Evolutionary conservation across 2,888 invertebrate species (phyloP), one percentile per base, ranked within the genome.

Genomic region (Gastracanthus pulcherrimus): DNA sequence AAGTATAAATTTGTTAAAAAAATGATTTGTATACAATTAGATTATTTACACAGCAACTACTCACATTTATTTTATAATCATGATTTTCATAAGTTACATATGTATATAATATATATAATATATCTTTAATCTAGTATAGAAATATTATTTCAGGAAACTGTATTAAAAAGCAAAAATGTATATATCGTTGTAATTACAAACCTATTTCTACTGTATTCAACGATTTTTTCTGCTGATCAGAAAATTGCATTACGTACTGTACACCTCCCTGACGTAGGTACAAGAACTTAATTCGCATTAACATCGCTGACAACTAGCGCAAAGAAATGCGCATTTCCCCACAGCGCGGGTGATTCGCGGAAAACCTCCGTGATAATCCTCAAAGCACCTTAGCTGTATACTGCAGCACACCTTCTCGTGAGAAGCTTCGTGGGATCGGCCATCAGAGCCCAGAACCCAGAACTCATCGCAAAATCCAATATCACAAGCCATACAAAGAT

Each of bases 401-500:
- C 38, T 34, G 23, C 31, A 19, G n/a, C 62, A 11, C 26, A 3
- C 70, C 2, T 48, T 60, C 13, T n/a, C 70, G 45, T 23, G 67
- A 48, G 34, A 36, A 76, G 23, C 41, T 19, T 9, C 34, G 45
- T 23, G 9, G 60, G 23, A 23, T n/a, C n/a, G n/a, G n/a, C n/a
- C n/a, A n/a, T n/a, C n/a, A n/a, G n/a, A n/a, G n/a, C n/a, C n/a
- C n/a, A n/a, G n/a, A n/a, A n/a, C n/a, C n/a, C n/a, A 60, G 51
- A 34, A 31, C 70, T 72, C 76, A 60, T 67, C 55, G 80, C n/a
- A 76, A 74, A 82, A 82, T 82, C 82, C 82, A 82, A 80, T 80
- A 82, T 80, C 74, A 82, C 76, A 82, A 82, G 80, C 82, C 80
- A 74, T 82, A 82, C 74, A 80, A 82, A 74, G 77, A 80, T 78